A percentile compares a stretch with the other conserved stretches of the same genome.
Conservation (phyloP, 53 echinoderm and acorn worm species). For the Pentamera pediparva region DNA sequence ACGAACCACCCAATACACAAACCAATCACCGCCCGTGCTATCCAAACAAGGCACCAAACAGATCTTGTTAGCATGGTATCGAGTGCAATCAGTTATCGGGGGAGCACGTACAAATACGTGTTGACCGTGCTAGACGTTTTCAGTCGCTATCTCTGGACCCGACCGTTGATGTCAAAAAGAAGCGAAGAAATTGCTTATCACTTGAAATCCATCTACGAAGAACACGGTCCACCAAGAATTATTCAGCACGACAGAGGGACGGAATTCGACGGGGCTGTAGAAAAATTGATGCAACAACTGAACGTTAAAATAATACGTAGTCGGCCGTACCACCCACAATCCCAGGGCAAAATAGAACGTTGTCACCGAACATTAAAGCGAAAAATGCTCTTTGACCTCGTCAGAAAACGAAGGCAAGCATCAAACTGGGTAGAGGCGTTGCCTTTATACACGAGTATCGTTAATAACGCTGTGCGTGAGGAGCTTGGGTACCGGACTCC, state of each 20-base stretch:
- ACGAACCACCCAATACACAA: neutral
- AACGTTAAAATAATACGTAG: conserved; percentile 22
- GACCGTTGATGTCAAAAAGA: conserved; percentile 1
- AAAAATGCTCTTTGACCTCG: conserved; percentile 11
- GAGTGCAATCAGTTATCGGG: neutral
- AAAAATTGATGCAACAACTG: neutral
- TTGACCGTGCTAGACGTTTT: conserved; percentile 14
- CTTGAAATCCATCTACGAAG: conserved; percentile 13
- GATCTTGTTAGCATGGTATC: conserved; percentile 9
- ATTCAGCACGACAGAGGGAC: conserved; percentile 11
- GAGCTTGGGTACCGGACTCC: conserved; percentile 16
- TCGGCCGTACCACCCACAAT: conserved; percentile 15
- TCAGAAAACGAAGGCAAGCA: neutral
- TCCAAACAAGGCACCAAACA: conserved; percentile 11
- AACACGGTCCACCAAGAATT: conserved; percentile 29
- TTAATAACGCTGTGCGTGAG: conserved; percentile 2
- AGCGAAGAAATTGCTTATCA: neutral
- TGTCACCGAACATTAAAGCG: neutral
- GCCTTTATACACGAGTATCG: neutral
- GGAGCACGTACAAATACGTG: conserved; percentile 19
- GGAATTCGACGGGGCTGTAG: conserved; percentile 10
- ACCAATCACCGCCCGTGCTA: conserved; percentile 12
- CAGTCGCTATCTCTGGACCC: conserved; percentile 8
- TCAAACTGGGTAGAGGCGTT: conserved; percentile 9
- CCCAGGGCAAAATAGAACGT: conserved; percentile 9